phyloP scores from a whole-genome alignment of 2,113 vertebrate species.

The Pelmatolapia mariae region DNA sequence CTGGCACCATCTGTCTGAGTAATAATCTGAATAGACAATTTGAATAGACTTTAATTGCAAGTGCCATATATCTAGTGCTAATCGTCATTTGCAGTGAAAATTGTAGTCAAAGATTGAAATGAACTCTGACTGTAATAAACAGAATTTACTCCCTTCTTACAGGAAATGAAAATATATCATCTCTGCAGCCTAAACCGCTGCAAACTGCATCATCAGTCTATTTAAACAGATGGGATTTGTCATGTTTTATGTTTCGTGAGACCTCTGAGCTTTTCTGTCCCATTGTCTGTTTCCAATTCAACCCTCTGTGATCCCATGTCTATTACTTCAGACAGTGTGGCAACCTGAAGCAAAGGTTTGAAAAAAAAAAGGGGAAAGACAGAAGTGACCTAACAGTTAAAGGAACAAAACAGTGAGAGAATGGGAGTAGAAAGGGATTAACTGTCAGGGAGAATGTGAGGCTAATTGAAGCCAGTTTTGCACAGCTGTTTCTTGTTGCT shows the following conservation, averaged over 20 bases:
- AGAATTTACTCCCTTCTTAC: not conserved
- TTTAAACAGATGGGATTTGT: slow-evolving; percentile 28
- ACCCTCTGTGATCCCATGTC: slow-evolving; percentile 18
- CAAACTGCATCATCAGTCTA: slow-evolving; percentile 4
- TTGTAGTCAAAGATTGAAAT: not conserved
- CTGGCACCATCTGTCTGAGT: not conserved
- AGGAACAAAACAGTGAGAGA: slow-evolving; percentile 46
- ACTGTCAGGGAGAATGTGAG: slow-evolving; percentile 72
- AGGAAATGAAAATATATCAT: slow-evolving; percentile 23
- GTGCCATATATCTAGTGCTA: not conserved
- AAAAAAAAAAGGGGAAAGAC: not conserved
- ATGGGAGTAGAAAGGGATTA: slow-evolving; percentile 63
- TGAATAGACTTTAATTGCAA: not conserved
- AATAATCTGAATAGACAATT: not conserved
- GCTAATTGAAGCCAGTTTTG: slow-evolving; percentile 77
- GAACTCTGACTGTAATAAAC: not conserved
- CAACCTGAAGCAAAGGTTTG: slow-evolving; percentile 39
- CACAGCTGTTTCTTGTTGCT: slow-evolving; percentile 77
- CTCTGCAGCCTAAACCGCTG: slow-evolving; percentile 17
- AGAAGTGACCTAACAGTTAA: slow-evolving; percentile 52
- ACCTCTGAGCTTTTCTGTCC: slow-evolving; percentile 24
- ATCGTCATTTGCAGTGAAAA: not conserved
- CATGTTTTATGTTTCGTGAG: slow-evolving; percentile 46
- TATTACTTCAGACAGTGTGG: slow-evolving; percentile 52
- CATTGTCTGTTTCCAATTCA: slow-evolving; percentile 53